Conservation (phyloP, 2,113 vertebrate genomes). For the Coracopsis vasa region DNA sequence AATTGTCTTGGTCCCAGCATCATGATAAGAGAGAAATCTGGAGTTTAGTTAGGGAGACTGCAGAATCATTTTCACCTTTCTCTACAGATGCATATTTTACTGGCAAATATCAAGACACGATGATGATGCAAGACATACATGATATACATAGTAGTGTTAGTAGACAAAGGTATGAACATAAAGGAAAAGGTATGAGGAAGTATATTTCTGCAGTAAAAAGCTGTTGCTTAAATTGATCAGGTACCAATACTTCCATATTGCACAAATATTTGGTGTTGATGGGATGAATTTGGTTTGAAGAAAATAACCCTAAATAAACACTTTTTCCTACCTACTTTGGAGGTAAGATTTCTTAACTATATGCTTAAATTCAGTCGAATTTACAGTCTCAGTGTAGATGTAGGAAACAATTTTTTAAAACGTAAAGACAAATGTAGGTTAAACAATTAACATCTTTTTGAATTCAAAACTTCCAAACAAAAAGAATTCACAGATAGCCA, state of each 20-base stretch:
- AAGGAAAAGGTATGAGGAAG: neutral
- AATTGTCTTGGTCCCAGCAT: neutral
- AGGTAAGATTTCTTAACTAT: neutral
- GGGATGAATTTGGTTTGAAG: neutral
- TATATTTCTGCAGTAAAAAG: neutral
- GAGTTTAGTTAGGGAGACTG: neutral
- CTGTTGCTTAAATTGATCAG: neutral
- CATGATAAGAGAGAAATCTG: neutral
- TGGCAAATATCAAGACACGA: neutral
- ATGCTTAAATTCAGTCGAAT: neutral
- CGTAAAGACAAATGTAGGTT: neutral
- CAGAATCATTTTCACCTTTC: neutral
- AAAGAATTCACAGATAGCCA: neutral
- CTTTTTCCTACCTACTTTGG: neutral
- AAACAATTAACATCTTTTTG: neutral
- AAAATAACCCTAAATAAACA: neutral
- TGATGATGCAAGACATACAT: neutral
- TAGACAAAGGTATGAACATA: neutral
- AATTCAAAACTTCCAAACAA: slow-evolving; percentile 11
- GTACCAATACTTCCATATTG: neutral
- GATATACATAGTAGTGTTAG: neutral
- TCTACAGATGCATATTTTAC: neutral
- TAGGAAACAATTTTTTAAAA: neutral
- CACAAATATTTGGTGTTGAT: neutral
- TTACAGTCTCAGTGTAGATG: neutral